phyloP scores from a whole-genome alignment of 2,113 vertebrate species.

The Melanerpes formicivorus region DNA sequence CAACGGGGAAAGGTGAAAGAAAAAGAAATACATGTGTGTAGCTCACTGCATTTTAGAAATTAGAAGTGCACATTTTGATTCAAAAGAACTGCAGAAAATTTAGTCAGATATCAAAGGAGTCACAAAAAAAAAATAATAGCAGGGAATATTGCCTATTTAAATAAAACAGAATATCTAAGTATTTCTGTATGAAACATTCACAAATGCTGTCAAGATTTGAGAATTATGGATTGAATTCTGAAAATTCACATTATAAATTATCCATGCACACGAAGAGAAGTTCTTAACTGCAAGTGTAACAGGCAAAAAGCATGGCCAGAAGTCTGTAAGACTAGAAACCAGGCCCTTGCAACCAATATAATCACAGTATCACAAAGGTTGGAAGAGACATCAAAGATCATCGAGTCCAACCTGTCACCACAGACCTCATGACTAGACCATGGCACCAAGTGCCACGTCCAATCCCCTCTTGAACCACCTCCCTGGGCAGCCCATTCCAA shows the following conservation, averaged over 20 bases:
- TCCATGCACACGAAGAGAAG: neutral
- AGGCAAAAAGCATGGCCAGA: neutral
- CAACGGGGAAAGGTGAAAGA: neutral
- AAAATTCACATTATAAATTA: neutral
- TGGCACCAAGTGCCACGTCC: too few species aligned
- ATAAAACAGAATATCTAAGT: conserved; percentile 11
- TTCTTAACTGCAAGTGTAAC: neutral
- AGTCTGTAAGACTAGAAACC: neutral
- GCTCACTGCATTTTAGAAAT: neutral
- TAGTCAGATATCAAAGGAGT: neutral
- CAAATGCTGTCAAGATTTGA: neutral
- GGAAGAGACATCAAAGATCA: too few species aligned
- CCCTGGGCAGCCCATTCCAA: too few species aligned
- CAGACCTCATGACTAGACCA: too few species aligned
- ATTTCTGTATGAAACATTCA: neutral
- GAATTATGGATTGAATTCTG: neutral
- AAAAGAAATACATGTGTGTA: neutral
- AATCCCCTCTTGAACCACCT: too few species aligned
- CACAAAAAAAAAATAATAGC: neutral
- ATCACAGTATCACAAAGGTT: neutral
- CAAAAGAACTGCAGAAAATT: neutral
- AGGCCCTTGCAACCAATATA: neutral
- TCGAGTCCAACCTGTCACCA: too few species aligned
- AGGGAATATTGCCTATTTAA: neutral
- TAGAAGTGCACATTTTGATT: neutral